Evolutionary conservation across 2,113 vertebrate species (phyloP), one percentile per base, ranked within the genome.

Genomic region (Calidris pygmaea): DNA sequence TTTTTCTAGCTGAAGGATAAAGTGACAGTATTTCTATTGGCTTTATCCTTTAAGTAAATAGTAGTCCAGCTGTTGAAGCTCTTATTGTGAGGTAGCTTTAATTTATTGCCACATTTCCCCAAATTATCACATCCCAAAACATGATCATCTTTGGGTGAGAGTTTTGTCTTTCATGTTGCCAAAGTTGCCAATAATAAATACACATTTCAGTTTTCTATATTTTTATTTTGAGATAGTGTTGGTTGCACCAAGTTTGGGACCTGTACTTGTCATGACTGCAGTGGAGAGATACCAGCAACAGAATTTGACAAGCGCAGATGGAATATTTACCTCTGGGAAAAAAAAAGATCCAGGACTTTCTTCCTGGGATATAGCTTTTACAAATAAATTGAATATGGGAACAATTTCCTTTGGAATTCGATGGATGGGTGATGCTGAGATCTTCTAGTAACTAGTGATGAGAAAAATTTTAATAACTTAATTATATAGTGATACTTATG

Each of bases 181-280:
- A 22, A 47, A 53, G 26, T 21, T 88, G 34, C 43, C 48, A 30
- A 10, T 47, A 74, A 52, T 39, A 71, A 70, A 52, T 43, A 41
- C 2, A 20, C 13, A 6, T 68, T 83, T 67, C 2, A 0, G 3
- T 68, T 86, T 72, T 83, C 52, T 68, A 0, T 50, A 4, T 67
- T 63, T 89, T 43, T 78, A 17, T 6, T 75, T 75, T 68, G 19
- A 16, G 27, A 39, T 72, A 14, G 12, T 34, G 15, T n/a, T 68
- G 10, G 5, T 50, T 77, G 11, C 7, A 2, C 41, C 35, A 41
- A 41, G 39, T 73, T 58, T 62, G 22, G 34, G 41, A 70, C 34
- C 4, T 66, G 50, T 12, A 12, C 10, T 50, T 85, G 75, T 79
- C 45, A 7, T 60, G 52, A n/a, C 11, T 74, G 37, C 37, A 14